Base-by-base conservation (phyloP, 2,888 invertebrate genomes). In the Oasisia sp. region DNA sequence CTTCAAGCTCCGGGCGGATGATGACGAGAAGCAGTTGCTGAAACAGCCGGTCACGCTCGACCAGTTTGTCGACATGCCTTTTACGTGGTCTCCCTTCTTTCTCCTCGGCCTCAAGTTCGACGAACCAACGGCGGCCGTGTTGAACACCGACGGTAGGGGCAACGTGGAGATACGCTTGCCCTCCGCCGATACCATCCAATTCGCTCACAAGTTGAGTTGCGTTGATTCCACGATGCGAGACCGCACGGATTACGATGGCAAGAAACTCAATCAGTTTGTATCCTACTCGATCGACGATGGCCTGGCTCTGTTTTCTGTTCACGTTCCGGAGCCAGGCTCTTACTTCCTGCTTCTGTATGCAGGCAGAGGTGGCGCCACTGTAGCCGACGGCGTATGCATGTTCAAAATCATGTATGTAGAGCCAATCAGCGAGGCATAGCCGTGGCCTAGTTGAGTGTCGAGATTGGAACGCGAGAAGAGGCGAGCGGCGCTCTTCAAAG, bases 401-500 rank as follows among this genome's bases (percentile, higher is more conserved):
- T 96, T 96, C 93, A 96, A 96, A 93, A 99, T 99, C 94, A 92
- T 94, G n/a, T 94, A 94, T 91, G 93, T 93, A 32, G 94, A 98
- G 94, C 97, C 99, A 92, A 98, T 98, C 96, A 99, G 99, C 0
- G 99, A 99, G 91, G 99, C 99, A 99, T 97, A 99, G 32, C 99
- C 99, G 0, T 97, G 99, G 93, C 99, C 99, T n/a, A n/a, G 99
- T 96, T 96, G 99, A 99, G 14, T 98, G 99, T 94, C 99, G 99
- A n/a, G 99, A 99, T 97, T 99, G 99, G 99, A 99, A 99, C 2
- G 99, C 99, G 7, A 99, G 99, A 91, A 99, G 99, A 96, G 97
- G 97, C 2, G 98, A 98, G 32, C 97, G 99, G 94, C 97, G 99
- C 56, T 99, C 3, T 97, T 99, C 50, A 95, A 96, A 14, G 12